Base-by-base conservation (phyloP, 37 sponge, comb jelly and placozoan genomes). In the Tethya wilhelma region DNA sequence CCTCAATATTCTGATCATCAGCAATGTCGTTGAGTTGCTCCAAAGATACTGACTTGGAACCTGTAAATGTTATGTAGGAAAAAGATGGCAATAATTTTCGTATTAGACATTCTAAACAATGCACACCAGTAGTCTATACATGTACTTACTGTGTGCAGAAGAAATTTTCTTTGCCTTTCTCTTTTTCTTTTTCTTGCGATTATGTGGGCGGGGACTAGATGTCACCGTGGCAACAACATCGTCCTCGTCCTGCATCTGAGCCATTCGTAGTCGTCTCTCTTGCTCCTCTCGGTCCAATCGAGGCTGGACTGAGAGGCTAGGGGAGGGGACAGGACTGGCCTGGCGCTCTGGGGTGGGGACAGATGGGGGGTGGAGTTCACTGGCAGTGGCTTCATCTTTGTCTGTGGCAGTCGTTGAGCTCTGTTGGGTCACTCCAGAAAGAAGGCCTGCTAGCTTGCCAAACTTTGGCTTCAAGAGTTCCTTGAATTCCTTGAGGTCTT, bases 11-110 rank as follows among this genome's bases (percentile, higher is more conserved):
- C 4, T 53, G 44, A 7, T 37, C 67, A 8, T 45, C 68, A 7
- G 25, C 68, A 63, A 79, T 67, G n/a, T 79, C 80, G 9, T 69
- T 69, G 4, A 71, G 40, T 23, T 26, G n/a, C 59, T 81, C 82
- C 53, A 81, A 45, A 26, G 82, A 81, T 1, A 44, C 46, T 6
- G 82, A 81, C 7, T 31, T 40, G 9, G 82, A 71, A 68, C 70
- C 80, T 80, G 57, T 0, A 33, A 30, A 66, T 3, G 44, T 4
- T 1, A 25, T 42, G 11, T 2, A 20, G n/a, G n/a, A 4, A 69
- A 40, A 40, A 40, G 19, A 69, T 22, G n/a, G 19, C 25, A 33
- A 28, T 59, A 59, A 59, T 59, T 6, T 6, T 19, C 9, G 53
- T 49, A 49, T 49, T 49, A n/a, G 22, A 60, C 63, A 60, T 60